A percentile compares a stretch with the other conserved stretches of the same genome.
Conservation (phyloP, 1,140 invertebrate genomes). For the Hyphantria cunea region DNA sequence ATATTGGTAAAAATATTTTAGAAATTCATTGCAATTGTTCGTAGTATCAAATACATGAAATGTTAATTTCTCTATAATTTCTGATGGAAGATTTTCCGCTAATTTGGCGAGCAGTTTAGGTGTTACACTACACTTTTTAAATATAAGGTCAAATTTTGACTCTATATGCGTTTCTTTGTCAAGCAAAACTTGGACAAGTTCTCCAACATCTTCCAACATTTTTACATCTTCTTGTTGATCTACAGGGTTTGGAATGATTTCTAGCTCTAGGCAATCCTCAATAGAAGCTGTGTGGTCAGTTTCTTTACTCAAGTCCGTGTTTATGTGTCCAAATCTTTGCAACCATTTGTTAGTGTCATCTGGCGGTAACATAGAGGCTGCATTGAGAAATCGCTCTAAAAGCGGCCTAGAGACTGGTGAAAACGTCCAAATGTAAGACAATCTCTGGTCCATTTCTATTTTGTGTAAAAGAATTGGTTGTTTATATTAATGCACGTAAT, state of each 20-base stretch:
- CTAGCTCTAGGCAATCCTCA: slow-evolving; percentile 15
- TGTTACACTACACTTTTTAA: slow-evolving; percentile 33
- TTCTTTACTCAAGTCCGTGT: slow-evolving; percentile 10
- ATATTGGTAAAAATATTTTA: slow-evolving; percentile 36
- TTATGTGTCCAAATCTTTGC: slow-evolving; percentile 12
- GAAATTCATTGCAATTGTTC: slow-evolving; percentile 30
- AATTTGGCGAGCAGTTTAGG: slow-evolving; percentile 27
- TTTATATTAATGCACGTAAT: too few species aligned
- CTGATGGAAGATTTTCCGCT: slow-evolving; percentile 29
- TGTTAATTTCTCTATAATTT: slow-evolving; percentile 40
- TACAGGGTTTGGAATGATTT: neutral
- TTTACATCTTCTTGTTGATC: slow-evolving; percentile 11
- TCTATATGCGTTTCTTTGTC: slow-evolving; percentile 25
- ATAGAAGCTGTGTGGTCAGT: slow-evolving; percentile 12
- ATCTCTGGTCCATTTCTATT: neutral
- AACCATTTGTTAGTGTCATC: slow-evolving; percentile 37
- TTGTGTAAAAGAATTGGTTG: too few species aligned
- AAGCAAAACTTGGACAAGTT: slow-evolving; percentile 16
- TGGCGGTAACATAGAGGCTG: slow-evolving; percentile 4
- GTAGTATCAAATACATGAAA: slow-evolving; percentile 35
- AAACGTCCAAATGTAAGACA: slow-evolving; percentile 40
- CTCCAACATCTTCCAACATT: neutral
- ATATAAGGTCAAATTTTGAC: slow-evolving; percentile 31
- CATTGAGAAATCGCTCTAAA: slow-evolving; percentile 31
- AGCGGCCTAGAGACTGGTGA: slow-evolving; percentile 29